phyloP scores from a whole-genome alignment of 1,140 invertebrate species.

The Plectrocnemia conspersa region DNA sequence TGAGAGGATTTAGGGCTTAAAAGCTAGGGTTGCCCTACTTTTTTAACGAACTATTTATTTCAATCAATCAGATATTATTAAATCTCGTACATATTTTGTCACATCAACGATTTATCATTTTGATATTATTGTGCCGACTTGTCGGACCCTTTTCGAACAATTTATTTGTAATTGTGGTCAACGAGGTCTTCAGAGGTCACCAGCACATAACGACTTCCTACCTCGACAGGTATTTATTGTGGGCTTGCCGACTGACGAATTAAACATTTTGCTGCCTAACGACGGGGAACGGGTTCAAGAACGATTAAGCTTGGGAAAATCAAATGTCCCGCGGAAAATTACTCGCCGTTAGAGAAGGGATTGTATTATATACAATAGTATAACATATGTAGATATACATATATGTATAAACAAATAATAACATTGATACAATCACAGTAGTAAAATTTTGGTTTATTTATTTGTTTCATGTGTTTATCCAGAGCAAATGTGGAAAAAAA shows the following conservation, averaged over 20 bases:
- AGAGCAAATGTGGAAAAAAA: background rate
- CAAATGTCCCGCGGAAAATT: slow-evolving; percentile 1
- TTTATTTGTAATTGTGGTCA: slow-evolving; percentile 28
- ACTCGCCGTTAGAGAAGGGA: background rate
- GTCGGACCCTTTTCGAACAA: slow-evolving; percentile 5
- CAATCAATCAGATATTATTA: too few species aligned
- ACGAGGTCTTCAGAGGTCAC: slow-evolving; percentile 28
- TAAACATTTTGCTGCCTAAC: slow-evolving; percentile 23
- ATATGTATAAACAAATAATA: too few species aligned
- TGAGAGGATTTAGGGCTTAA: too few species aligned
- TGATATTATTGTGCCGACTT: slow-evolving; percentile 14
- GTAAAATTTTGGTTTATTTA: too few species aligned
- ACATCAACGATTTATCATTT: slow-evolving; percentile 23
- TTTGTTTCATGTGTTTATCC: too few species aligned
- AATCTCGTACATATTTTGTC: too few species aligned
- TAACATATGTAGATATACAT: too few species aligned
- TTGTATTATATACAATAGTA: too few species aligned
- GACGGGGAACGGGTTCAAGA: slow-evolving; percentile 14
- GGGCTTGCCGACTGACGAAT: slow-evolving; percentile 20
- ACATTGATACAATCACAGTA: too few species aligned
- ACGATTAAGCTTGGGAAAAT: slow-evolving; percentile 13
- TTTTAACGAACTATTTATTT: too few species aligned
- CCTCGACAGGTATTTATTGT: slow-evolving; percentile 10
- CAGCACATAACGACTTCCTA: slow-evolving; percentile 34
- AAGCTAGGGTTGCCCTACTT: too few species aligned